A percentile compares a stretch with the other conserved stretches of the same genome.
Evolutionary conservation across 2,888 invertebrate genomes (phyloP).

Genomic region (Nymphalis polychloros): DNA sequence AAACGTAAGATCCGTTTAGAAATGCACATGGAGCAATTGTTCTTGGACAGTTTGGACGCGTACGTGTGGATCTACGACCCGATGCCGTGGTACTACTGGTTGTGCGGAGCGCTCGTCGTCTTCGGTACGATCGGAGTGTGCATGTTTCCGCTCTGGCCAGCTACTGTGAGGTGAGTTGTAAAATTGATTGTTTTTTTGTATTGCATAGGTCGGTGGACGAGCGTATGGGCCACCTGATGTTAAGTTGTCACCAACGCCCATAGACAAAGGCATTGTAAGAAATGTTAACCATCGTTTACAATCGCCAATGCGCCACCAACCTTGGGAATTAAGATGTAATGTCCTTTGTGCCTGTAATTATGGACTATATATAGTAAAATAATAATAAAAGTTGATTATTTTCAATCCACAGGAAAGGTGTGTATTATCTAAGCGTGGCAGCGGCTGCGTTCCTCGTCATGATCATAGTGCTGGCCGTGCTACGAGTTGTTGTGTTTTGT

Average conservation of each 20-base stretch:
- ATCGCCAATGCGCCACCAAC: too few relatives aligned
- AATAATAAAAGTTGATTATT: not conserved
- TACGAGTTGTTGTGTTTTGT: conserved; percentile 95
- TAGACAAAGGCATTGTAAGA: too few relatives aligned
- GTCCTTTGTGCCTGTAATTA: too few relatives aligned
- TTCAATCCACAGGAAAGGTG: conserved; percentile 86
- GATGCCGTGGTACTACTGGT: conserved; percentile 96
- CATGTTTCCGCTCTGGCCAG: conserved; percentile 99
- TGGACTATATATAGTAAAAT: too few relatives aligned
- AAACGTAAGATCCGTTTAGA: conserved; percentile 97
- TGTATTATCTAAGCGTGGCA: conserved; percentile 97
- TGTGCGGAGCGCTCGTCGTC: conserved; percentile 94
- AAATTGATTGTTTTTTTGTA: too few relatives aligned
- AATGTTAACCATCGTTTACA: too few relatives aligned
- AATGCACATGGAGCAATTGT: conserved; percentile 97
- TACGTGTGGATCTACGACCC: conserved; percentile 99
- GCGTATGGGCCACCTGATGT: too few relatives aligned
- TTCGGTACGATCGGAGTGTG: conserved; percentile 97
- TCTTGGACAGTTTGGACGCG: conserved; percentile 96
- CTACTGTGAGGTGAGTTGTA: conserved; percentile 88
- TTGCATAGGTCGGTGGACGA: too few relatives aligned
- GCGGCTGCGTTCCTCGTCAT: conserved; percentile 97
- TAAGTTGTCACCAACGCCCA: too few relatives aligned
- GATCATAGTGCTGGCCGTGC: conserved; percentile 93
- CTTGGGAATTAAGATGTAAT: too few relatives aligned